Evolutionary conservation across 2,113 vertebrate genomes (phyloP).

Genomic region (Tamias sibiricus): DNA sequence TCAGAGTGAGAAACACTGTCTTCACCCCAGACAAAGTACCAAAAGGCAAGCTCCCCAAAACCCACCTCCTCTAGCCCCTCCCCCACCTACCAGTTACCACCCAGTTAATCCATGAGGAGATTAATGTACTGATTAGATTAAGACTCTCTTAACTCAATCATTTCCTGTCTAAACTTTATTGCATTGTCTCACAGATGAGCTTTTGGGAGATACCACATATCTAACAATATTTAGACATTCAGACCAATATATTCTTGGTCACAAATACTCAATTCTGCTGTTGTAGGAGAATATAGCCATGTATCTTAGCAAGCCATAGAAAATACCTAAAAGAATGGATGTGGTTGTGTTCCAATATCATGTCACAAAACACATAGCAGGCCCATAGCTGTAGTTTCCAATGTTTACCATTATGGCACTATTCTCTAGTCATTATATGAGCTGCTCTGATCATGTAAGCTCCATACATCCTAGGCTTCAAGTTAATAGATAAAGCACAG

Average conservation of each 20-base stretch:
- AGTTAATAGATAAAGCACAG: constrained; percentile 11
- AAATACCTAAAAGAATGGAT: background rate
- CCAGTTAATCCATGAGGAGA: too few species aligned
- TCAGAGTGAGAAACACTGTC: too few species aligned
- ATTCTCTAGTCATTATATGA: background rate
- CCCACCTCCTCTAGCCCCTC: too few species aligned
- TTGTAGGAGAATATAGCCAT: background rate
- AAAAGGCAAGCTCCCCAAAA: too few species aligned
- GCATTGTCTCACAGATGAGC: too few species aligned
- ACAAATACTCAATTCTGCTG: background rate
- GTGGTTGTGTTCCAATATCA: background rate
- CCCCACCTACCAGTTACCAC: too few species aligned
- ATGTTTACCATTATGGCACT: background rate
- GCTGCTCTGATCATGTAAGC: background rate
- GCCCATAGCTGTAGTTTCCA: background rate
- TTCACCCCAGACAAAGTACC: too few species aligned
- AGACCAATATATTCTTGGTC: background rate
- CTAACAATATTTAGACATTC: background rate
- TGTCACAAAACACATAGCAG: background rate
- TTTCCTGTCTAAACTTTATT: too few species aligned
- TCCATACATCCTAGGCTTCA: background rate
- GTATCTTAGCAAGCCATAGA: too few species aligned
- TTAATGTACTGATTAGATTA: too few species aligned
- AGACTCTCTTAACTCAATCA: too few species aligned
- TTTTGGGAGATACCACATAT: too few species aligned